These are phyloP conservation scores for Crossocerus cetratus DNA, from an alignment of 2,888 invertebrate species.

Conservation along the genomic window DNA sequence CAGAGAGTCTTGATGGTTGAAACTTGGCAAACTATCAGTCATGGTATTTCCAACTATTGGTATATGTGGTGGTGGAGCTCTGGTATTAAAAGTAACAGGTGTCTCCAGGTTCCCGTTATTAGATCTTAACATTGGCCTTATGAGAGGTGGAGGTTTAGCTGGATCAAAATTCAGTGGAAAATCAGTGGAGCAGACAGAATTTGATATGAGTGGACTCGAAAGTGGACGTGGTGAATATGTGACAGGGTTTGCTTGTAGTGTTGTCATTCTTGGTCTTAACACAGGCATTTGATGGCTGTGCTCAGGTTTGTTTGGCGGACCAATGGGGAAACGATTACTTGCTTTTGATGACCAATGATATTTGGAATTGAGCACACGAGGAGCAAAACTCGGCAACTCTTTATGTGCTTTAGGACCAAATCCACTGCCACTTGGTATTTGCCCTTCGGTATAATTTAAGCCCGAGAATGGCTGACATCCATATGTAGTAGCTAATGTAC, in stretches of 20 bases:
- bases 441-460: conserved; percentile 17
- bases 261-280: conserved; percentile 6
- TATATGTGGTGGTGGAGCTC: conserved; percentile 34
- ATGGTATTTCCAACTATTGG: background rate
- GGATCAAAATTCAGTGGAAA: conserved; percentile 53
- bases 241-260: conserved; percentile 11
- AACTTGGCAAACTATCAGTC: conserved; percentile 28
- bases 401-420: conserved; percentile 26
- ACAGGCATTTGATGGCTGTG: conserved; percentile 21
- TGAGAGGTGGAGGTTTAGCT: conserved; percentile 47
- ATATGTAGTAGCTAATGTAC: conserved; percentile 8
- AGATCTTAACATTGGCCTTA: conserved; percentile 19
- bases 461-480: no score
- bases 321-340: conserved; percentile 25
- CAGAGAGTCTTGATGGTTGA: conserved; percentile 44
- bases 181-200: conserved; percentile 22
- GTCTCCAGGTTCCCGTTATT: conserved; percentile 47
- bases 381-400: conserved; percentile 14
- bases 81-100: conserved; percentile 59
- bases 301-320: conserved; percentile 32
- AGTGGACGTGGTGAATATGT: conserved; percentile 37
- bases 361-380: conserved; percentile 18
- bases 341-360: conserved; percentile 32
- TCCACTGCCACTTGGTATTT: conserved; percentile 7
- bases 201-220: conserved; percentile 30